Conservation (phyloP, 2,888 invertebrate species). For the Prenolepis imparis region DNA sequence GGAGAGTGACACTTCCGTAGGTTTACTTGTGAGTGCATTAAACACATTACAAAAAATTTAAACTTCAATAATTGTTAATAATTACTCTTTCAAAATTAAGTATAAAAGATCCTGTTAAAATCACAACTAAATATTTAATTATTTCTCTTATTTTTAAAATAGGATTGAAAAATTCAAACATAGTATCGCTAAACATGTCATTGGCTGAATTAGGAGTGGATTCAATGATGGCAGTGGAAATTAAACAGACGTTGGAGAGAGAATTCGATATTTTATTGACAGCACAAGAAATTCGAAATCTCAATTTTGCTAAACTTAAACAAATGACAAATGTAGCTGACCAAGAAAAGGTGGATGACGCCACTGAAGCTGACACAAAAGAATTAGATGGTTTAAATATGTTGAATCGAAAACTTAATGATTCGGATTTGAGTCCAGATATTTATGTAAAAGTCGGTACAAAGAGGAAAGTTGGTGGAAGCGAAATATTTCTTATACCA, state of each 20-base stretch:
- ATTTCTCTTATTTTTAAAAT: neutral
- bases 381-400: slow-evolving; percentile 5
- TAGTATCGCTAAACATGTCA: slow-evolving; percentile 90
- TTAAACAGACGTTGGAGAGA: slow-evolving; percentile 90
- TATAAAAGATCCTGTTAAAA: neutral
- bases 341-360: slow-evolving; percentile 52
- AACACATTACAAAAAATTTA: neutral
- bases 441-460: slow-evolving; percentile 73
- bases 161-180: slow-evolving; percentile 87
- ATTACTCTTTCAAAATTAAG: neutral
- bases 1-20: too few species aligned
- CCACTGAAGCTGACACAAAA: neutral
- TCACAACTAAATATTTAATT: neutral
- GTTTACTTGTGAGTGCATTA: too few species aligned
- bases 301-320: slow-evolving; percentile 91
- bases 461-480: slow-evolving; percentile 64
- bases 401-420: neutral
- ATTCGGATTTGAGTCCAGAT: slow-evolving; percentile 56
- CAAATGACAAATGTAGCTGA: slow-evolving; percentile 79
- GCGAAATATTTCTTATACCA: slow-evolving; percentile 82
- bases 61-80: neutral
- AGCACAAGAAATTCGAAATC: slow-evolving; percentile 93
- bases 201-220: slow-evolving; percentile 98
- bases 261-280: slow-evolving; percentile 93
- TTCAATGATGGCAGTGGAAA: slow-evolving; percentile 98